Conservation (phyloP, 2,888 invertebrate species). For the Sarcophaga carnaria region DNA sequence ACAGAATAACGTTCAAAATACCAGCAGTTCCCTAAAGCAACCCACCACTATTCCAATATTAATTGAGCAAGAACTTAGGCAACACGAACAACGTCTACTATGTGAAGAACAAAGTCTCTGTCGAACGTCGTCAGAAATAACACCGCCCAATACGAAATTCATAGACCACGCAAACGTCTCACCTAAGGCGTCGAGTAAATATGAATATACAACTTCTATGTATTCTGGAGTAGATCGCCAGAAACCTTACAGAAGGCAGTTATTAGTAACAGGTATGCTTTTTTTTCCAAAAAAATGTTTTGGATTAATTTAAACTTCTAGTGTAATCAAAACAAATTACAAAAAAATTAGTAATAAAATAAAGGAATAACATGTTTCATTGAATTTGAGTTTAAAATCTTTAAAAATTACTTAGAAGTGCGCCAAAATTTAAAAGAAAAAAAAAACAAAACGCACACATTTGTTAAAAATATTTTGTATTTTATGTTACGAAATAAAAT, state of each 20-base stretch:
- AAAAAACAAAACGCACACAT: neutral
- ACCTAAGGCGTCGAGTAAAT: conserved; percentile 16
- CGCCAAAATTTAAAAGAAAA: too few relatives aligned
- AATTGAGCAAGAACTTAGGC: conserved; percentile 57
- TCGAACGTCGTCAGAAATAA: conserved; percentile 4
- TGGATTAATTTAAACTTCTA: too few relatives aligned
- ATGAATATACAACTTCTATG: neutral
- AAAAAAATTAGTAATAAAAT: too few relatives aligned
- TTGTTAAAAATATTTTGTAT: neutral
- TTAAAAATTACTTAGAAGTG: too few relatives aligned
- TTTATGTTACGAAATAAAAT: neutral
- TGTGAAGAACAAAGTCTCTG: conserved; percentile 30
- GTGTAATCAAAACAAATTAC: too few relatives aligned
- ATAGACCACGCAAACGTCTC: neutral
- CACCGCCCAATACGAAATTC: conserved; percentile 18
- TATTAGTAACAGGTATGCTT: conserved; percentile 59
- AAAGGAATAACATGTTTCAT: too few relatives aligned
- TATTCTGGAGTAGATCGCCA: conserved; percentile 33
- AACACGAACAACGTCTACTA: conserved; percentile 48
- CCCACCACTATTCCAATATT: conserved; percentile 52
- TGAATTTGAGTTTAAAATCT: too few relatives aligned
- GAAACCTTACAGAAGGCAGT: conserved; percentile 62
- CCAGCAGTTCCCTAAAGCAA: neutral
- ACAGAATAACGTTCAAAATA: neutral
- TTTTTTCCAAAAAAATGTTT: too few relatives aligned